Evolutionary conservation across 2,797 vertebrate species (phyloP), one percentile per base, ranked within the genome.

Genomic region (Cephalopachus bancanus): DNA sequence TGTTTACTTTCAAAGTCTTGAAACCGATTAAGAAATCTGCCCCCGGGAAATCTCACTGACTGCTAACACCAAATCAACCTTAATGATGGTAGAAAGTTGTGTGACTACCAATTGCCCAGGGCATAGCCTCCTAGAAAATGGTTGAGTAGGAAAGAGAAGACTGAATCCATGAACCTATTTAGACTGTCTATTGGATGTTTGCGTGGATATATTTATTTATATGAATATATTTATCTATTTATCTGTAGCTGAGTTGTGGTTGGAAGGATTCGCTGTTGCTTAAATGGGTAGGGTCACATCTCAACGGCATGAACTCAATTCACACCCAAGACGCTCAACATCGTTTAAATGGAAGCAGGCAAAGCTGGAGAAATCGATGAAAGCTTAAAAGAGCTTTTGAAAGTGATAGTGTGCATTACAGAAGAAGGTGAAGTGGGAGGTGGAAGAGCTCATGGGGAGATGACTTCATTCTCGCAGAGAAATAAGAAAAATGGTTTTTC

Each of bases 11-110:
- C 12, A 28, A 79, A 72, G 57, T 57, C 94, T 93, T 30, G 49
- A 62, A 96, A 79, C 55, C 83, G 19, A 55, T 76, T 83, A 90
- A 67, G 78, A 76, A 93, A 81, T 30, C 83, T 62, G 62, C 86
- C 74, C 71, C 26, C 3, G 17, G 79, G 96, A 95, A 95, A 85
- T 9, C 51, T 55, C 26, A 3, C 17, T 8, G 57, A 17, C 60
- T 37, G 94, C 78, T 4, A 4, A 79, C 1, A 11, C 71, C 0
- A 64, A 28, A 67, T 65, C 1, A 4, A 3, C 51, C 28, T 84
- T 57, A 59, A 62, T 2, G 1, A 22, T 51, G 15, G 0, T 26
- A 14, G 59, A 19, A 65, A 80, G 57, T 44, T 53, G 7, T 7
- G 57, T 84, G 2, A 22, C 24, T 71, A 12, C 16, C 83, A 22